Percentiles rank a stretch among this genome's conserved stretches.
These are phyloP conservation scores for Ricordea florida DNA, from an alignment of 92 coral and sea anemone species.

Conservation along the genomic window DNA sequence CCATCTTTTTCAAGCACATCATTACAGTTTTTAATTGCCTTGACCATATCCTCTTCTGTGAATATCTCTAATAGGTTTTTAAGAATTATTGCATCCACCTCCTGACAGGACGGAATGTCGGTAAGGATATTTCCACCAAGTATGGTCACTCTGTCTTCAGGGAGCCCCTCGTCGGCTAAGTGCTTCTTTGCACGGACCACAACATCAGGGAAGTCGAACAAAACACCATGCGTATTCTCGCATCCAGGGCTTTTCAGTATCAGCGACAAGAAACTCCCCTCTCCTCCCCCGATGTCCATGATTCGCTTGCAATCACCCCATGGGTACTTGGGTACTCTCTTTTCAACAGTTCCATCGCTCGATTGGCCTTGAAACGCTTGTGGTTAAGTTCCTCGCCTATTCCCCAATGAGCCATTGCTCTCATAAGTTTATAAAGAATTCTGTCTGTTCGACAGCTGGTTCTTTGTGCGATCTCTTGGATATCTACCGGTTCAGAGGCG, in stretches of 20 bases:
- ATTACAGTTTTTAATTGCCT: constrained; percentile 9
- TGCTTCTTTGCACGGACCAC: not conserved
- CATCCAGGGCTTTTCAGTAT: constrained; percentile 59
- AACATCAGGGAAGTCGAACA: constrained; percentile 26
- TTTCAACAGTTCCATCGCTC: constrained; percentile 45
- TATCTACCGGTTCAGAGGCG: not conserved
- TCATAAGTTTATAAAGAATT: constrained; percentile 36
- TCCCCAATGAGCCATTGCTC: constrained; percentile 62
- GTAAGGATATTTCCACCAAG: constrained; percentile 6
- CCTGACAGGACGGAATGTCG: not conserved
- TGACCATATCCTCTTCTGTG: constrained; percentile 9
- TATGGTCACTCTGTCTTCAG: not conserved
- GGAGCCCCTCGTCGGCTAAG: not conserved
- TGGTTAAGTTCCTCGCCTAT: constrained; percentile 32
- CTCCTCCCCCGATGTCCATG: constrained; percentile 65
- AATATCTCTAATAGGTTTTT: constrained; percentile 18
- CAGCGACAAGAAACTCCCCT: constrained; percentile 56
- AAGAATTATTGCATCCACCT: constrained; percentile 22
- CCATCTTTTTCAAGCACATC: constrained; percentile 2
- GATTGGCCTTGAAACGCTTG: constrained; percentile 36
- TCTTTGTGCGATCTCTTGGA: constrained; percentile 23
- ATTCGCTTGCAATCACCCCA: constrained; percentile 55
- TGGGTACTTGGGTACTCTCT: constrained; percentile 44
- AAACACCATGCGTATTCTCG: constrained; percentile 49
- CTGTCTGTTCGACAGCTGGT: constrained; percentile 33